Evolutionary conservation across 2,888 invertebrate species (phyloP), one percentile per base, ranked within the genome.

Genomic region (Polymixis flavicincta): DNA sequence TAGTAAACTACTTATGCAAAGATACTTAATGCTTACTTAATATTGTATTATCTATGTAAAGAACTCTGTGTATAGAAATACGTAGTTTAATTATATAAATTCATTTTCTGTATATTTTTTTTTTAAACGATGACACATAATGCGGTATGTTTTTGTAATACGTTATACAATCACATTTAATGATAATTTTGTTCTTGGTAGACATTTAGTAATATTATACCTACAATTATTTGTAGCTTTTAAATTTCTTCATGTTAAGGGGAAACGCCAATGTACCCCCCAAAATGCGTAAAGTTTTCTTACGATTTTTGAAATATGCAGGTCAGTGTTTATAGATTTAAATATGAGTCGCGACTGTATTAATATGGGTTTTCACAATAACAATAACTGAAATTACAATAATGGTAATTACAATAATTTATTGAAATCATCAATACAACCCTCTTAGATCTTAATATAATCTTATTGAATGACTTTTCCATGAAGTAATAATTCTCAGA

Each of bases 61-160:
- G 52, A 78, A 57, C 22, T 55, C 32, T 70, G 78, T 79, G 50
- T 66, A 83, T 76, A 80, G 25, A 78, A 72, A 83, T 68, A 57
- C 32, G 28, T 71, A 72, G 50, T 57, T 14, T 57, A 45, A 45
- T 64, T 64, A 48, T 32, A 67, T 57, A 17, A 25, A 66, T 57
- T 45, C 3, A 64, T 80, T 48, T 78, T 72, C 48, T 57, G 42
- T 84, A 55, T 55, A 59, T 69, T 57, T 64, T 28, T 25, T 77
- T 64, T 59, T 25, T 55, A 67, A 60, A 68, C 14, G 0, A 42
- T 55, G 57, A 82, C 60, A 69, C 28, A 48, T 63, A 74, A 48
- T 59, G 48, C n/a, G 28, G 48, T 67, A 48, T 70, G 45, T 70
- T 82, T 76, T 63, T 54, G 61, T 70, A 82, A 76, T 25, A 50